phyloP scores from a whole-genome alignment of 1,140 invertebrate genomes.

The Musca vetustissima region DNA sequence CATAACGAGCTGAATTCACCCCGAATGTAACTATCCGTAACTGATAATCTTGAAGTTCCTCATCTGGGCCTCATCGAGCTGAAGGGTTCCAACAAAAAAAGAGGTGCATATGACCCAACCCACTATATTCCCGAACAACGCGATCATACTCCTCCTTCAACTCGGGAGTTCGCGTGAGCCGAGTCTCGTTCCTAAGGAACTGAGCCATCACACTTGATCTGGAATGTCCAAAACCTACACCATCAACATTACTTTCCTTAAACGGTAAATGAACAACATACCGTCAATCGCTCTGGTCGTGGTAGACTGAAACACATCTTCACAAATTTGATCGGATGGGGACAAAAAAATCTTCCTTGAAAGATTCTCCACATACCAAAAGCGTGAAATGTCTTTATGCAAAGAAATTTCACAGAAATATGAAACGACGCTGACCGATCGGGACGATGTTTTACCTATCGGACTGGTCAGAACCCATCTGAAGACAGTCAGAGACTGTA shows the following conservation, averaged over 20 bases:
- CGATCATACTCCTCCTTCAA: neutral
- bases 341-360: neutral
- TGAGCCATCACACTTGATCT: neutral
- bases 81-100: neutral
- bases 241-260: neutral
- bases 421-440: neutral
- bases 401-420: neutral
- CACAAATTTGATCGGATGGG: neutral
- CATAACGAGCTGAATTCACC: neutral
- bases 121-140: neutral
- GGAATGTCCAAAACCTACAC: neutral
- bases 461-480: neutral
- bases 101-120: neutral
- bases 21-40: neutral
- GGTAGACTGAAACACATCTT: neutral
- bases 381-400: neutral
- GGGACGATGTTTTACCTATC: neutral
- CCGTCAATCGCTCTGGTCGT: neutral
- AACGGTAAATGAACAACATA: neutral
- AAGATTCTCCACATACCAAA: neutral
- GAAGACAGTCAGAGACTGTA: neutral
- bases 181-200: neutral
- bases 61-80: neutral
- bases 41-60: neutral
- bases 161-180: neutral